phyloP scores from a whole-genome alignment of 1,140 invertebrate species.

The Papilio aristodemus region DNA sequence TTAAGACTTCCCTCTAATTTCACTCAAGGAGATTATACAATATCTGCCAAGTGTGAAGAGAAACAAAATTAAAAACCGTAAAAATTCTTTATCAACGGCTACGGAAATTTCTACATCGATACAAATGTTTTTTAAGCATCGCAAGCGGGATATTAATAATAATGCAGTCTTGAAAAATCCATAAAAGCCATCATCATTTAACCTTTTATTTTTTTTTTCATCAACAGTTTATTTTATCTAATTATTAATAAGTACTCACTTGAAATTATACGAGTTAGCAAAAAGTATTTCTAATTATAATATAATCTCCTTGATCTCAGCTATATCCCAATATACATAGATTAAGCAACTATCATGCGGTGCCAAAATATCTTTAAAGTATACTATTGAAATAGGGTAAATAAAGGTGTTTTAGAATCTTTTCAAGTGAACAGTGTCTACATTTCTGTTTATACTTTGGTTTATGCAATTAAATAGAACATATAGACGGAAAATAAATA shows the following conservation, averaged over 20 bases:
- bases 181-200: constrained; percentile 22
- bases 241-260: constrained; percentile 30
- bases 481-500: too few species aligned
- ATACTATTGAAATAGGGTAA: background rate
- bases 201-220: too few species aligned
- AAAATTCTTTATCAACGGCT: constrained; percentile 17
- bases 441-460: too few species aligned
- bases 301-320: constrained; percentile 62
- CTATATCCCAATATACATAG: constrained; percentile 62
- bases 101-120: constrained; percentile 1
- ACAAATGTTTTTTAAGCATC: constrained; percentile 8
- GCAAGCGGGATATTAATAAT: constrained; percentile 7
- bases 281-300: constrained; percentile 33
- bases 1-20: constrained; percentile 46
- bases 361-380: constrained; percentile 37
- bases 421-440: too few species aligned
- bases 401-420: too few species aligned
- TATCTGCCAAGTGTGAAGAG: background rate
- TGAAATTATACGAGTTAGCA: constrained; percentile 12
- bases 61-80: constrained; percentile 11
- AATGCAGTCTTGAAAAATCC: constrained; percentile 32
- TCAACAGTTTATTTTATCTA: constrained; percentile 17
- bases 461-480: too few species aligned
- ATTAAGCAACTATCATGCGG: constrained; percentile 60
- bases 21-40: constrained; percentile 59